These are phyloP conservation scores for Calypte anna DNA, from an alignment of 2,113 vertebrate species.

Conservation along the genomic window DNA sequence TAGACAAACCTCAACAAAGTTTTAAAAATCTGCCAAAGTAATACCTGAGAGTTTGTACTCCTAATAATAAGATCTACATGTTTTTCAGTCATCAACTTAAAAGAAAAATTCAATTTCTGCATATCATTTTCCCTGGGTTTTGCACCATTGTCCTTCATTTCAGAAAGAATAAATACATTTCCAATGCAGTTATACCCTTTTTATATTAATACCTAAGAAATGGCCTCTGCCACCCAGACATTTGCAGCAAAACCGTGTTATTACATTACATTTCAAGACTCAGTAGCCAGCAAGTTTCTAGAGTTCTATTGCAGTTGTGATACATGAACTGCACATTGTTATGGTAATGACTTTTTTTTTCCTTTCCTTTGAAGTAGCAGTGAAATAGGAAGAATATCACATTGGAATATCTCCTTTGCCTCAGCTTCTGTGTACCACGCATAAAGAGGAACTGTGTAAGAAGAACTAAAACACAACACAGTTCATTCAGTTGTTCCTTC, in stretches of 20 bases:
- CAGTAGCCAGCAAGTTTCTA: slow-evolving; percentile 44
- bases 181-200: background rate
- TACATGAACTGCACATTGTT: slow-evolving; percentile 63
- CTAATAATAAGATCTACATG: background rate
- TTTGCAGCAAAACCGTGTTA: slow-evolving; percentile 44
- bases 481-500: background rate
- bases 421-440: background rate
- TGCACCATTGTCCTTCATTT: background rate
- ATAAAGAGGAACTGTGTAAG: background rate
- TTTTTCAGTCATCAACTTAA: background rate
- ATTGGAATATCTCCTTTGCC: background rate
- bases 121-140: background rate
- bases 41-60: background rate
- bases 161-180: slow-evolving; percentile 44
- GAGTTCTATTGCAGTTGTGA: slow-evolving; percentile 60
- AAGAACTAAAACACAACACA: background rate
- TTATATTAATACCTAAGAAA: slow-evolving; percentile 1
- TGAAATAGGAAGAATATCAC: slow-evolving; percentile 52
- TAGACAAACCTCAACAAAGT: background rate
- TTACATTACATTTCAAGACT: slow-evolving; percentile 55
- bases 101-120: background rate
- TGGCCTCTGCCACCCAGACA: slow-evolving; percentile 35
- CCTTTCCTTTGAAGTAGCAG: slow-evolving; percentile 37
- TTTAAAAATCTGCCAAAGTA: background rate
- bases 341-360: slow-evolving; percentile 51